phyloP scores from a whole-genome alignment of 2,113 vertebrate genomes.

The Uria aalge region DNA sequence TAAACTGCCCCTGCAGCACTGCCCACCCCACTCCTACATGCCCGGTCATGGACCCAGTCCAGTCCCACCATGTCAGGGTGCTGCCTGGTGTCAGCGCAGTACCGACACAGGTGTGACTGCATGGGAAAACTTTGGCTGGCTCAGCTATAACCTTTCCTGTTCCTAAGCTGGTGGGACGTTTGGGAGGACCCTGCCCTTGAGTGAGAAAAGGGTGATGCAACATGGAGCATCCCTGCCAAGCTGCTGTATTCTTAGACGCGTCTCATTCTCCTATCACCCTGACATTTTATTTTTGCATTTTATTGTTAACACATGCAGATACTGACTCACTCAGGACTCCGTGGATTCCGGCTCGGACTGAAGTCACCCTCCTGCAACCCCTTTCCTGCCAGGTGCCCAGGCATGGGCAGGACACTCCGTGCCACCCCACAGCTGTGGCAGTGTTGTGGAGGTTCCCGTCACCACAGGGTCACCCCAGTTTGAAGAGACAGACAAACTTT shows the following conservation, averaged over 20 bases:
- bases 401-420: neutral
- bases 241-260: neutral
- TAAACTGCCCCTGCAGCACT: neutral
- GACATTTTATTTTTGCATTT: constrained; percentile 15
- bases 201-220: constrained; percentile 15
- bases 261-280: constrained; percentile 9
- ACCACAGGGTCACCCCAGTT: rapidly evolving
- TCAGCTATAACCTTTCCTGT: neutral
- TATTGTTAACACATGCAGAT: constrained; percentile 2
- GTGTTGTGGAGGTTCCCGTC: neutral
- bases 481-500: neutral
- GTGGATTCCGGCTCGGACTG: neutral
- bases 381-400: neutral
- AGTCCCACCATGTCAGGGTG: neutral
- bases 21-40: neutral
- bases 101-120: neutral
- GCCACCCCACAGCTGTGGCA: neutral
- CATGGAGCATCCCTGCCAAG: neutral
- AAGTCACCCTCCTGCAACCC: neutral
- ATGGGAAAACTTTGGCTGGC: neutral
- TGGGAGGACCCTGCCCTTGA: neutral
- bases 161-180: neutral
- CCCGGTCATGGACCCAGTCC: rapidly evolving
- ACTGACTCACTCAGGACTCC: neutral
- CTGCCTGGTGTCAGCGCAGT: neutral